Conservation (phyloP, 2,797 vertebrate genomes). For the Pipistrellus nathusii region DNA sequence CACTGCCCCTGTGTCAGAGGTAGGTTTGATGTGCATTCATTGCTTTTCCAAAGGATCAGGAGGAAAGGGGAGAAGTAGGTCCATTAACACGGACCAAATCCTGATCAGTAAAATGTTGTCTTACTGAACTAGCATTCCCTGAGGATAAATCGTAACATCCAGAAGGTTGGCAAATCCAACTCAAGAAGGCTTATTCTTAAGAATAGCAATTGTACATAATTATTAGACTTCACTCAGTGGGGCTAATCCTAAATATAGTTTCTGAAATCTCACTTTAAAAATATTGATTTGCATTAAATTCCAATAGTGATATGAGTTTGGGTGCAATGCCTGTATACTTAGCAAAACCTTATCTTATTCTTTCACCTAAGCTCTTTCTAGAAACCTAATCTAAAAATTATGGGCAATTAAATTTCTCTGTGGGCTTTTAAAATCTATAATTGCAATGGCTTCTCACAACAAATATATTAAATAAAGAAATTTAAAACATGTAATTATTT, state of each 20-base stretch:
- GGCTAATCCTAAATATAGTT: not conserved
- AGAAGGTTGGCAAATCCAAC: not conserved
- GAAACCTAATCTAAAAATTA: not conserved
- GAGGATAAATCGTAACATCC: not conserved
- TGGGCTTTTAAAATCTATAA: slow-evolving; percentile 17
- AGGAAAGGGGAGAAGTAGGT: not conserved
- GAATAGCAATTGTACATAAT: not conserved
- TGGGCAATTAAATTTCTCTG: not conserved
- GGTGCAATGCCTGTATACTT: not conserved
- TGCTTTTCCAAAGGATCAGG: not conserved
- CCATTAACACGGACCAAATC: not conserved
- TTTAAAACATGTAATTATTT: not conserved
- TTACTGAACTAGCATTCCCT: not conserved
- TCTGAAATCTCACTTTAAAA: not conserved
- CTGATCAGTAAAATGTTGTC: not conserved
- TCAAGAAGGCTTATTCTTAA: not conserved
- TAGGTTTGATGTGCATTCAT: not conserved
- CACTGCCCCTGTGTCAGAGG: not conserved
- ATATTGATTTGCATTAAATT: slow-evolving; percentile 1
- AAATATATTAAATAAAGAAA: not conserved
- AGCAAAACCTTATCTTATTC: not conserved
- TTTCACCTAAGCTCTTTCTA: not conserved
- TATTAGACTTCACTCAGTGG: not conserved
- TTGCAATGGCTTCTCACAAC: not conserved
- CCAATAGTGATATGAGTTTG: not conserved